A percentile compares a stretch with the other conserved stretches of the same genome.
These are phyloP conservation scores for Mobula birostris DNA, from an alignment of 2,113 vertebrate species.

Conservation along the genomic window DNA sequence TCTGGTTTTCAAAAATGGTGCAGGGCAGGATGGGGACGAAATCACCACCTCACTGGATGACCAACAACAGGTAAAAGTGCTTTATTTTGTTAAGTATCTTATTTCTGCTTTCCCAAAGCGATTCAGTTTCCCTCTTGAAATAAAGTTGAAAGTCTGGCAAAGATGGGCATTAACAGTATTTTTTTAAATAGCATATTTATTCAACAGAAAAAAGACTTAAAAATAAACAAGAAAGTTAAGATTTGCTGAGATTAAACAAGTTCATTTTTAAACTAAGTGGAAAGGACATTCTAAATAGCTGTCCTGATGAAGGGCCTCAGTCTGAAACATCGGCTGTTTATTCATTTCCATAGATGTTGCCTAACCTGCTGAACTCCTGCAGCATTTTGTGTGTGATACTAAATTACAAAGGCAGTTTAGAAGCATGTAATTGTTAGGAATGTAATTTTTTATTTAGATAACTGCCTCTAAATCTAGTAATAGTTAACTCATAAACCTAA, in stretches of 20 bases:
- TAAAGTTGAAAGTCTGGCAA: background rate
- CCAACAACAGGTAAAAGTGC: constrained; percentile 49
- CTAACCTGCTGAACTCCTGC: too few relatives aligned
- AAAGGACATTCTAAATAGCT: background rate
- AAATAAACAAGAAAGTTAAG: background rate
- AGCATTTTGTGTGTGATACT: background rate
- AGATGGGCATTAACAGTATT: constrained; percentile 1
- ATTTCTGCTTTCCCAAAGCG: background rate
- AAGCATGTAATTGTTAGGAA: background rate
- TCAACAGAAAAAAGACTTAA: background rate
- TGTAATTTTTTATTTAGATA: background rate
- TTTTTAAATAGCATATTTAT: background rate
- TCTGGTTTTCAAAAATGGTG: constrained; percentile 48
- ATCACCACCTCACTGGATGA: constrained; percentile 44
- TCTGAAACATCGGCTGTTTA: too few relatives aligned
- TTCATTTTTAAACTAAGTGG: background rate
- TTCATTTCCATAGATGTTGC: too few relatives aligned
- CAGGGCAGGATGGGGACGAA: constrained; percentile 43
- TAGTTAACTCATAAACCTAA: background rate
- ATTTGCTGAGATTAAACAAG: background rate
- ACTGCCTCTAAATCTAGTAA: background rate
- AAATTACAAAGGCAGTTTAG: background rate
- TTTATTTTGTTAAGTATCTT: background rate
- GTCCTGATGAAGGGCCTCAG: too few relatives aligned
- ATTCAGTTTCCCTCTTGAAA: background rate